A percentile compares a stretch with the other conserved stretches of the same genome.
Evolutionary conservation across 53 echinoderm and acorn worm genomes (phyloP).

Genomic region (Holothuria leucospilota): DNA sequence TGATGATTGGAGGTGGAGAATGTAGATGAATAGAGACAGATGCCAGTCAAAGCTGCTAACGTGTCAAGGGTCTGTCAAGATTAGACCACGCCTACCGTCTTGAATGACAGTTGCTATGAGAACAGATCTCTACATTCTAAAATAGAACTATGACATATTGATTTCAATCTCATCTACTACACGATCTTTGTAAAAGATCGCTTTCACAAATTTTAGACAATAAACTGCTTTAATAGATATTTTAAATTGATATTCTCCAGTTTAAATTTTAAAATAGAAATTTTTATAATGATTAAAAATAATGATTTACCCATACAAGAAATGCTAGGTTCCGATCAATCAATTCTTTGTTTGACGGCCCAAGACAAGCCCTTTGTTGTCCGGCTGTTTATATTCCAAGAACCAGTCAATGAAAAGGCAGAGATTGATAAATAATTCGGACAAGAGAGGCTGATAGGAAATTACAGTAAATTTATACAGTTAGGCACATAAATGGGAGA

Average conservation of each 20-base stretch:
- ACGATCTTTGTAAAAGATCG: no score
- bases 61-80: conserved; percentile 59
- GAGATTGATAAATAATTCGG: conserved; percentile 52
- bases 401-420: conserved; percentile 50
- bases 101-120: conserved; percentile 60
- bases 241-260: no score
- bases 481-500: no score
- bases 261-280: no score
- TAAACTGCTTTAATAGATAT: no score
- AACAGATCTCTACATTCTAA: not conserved
- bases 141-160: not conserved
- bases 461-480: conserved; percentile 1
- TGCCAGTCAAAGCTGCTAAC: conserved; percentile 85
- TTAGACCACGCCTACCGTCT: conserved; percentile 38
- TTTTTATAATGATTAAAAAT: no score
- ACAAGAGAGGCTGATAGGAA: conserved; percentile 42
- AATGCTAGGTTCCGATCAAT: conserved; percentile 40
- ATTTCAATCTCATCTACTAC: no score
- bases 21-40: conserved; percentile 87
- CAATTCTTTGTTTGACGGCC: conserved; percentile 56
- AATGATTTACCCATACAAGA: no score
- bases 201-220: no score
- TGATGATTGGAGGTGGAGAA: conserved; percentile 99
- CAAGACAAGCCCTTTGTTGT: conserved; percentile 59
- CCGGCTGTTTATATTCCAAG: conserved; percentile 39